Conservation (phyloP, 1,140 invertebrate species). For the Papilio polyxenes region DNA sequence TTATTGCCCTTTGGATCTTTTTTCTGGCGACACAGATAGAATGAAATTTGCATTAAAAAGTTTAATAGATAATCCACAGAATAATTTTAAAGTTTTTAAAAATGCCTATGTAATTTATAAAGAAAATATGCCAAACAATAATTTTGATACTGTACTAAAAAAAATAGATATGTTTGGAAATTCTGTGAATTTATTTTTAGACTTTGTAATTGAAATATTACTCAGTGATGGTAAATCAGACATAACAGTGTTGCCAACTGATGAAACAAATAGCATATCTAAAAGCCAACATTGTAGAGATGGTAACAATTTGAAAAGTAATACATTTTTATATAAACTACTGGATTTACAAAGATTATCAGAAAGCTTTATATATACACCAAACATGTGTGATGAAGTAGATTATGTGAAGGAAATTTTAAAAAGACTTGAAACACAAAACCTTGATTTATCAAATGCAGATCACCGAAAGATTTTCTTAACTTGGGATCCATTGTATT, state of each 20-base stretch:
- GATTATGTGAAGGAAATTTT: constrained; percentile 59
- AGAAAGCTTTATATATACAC: constrained; percentile 45
- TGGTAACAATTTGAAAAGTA: constrained; percentile 44
- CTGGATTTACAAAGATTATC: constrained; percentile 66
- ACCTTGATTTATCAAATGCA: constrained; percentile 51
- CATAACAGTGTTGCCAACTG: constrained; percentile 43
- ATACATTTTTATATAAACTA: constrained; percentile 65
- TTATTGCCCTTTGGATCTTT: constrained; percentile 89
- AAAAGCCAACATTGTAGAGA: constrained; percentile 53
- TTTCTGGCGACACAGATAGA: constrained; percentile 82
- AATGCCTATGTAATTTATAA: constrained; percentile 82
- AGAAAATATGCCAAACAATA: constrained; percentile 61
- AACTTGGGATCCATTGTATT: constrained; percentile 46
- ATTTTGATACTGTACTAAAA: constrained; percentile 55
- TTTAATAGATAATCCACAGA: constrained; percentile 85
- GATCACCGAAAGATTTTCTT: constrained; percentile 56
- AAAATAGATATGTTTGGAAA: constrained; percentile 47
- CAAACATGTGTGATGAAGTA: constrained; percentile 37
- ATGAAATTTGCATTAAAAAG: constrained; percentile 83
- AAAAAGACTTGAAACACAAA: constrained; percentile 46
- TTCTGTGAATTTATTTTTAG: constrained; percentile 57
- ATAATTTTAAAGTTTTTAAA: constrained; percentile 87
- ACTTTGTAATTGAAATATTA: constrained; percentile 64
- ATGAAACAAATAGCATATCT: constrained; percentile 21
- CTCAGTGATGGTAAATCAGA: constrained; percentile 46